Conservation (phyloP, 2,888 invertebrate species). For the Eustalomyia histrio region DNA sequence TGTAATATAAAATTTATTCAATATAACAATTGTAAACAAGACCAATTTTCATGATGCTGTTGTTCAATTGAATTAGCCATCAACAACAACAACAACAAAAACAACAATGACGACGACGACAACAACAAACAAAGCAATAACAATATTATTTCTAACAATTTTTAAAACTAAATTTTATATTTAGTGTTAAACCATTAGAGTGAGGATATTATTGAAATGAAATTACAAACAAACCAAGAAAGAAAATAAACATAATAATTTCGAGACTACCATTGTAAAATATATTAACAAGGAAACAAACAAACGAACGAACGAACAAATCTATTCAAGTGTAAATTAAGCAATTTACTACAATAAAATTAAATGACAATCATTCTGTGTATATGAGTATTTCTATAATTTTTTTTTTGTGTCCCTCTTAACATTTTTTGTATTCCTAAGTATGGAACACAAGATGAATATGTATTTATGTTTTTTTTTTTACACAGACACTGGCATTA, state of each 20-base stretch:
- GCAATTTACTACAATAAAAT: constrained; percentile 58
- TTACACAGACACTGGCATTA: neutral
- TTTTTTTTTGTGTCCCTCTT: neutral
- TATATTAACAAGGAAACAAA: constrained; percentile 25
- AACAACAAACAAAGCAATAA: neutral
- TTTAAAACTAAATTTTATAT: constrained; percentile 2
- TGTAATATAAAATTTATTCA: too few relatives aligned
- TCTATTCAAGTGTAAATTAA: constrained; percentile 53
- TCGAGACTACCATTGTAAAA: neutral
- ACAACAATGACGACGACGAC: neutral
- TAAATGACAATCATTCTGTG: constrained; percentile 35
- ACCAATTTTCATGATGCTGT: neutral
- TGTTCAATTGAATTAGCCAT: constrained; percentile 4
- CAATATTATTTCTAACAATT: neutral
- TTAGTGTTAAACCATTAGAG: constrained; percentile 1
- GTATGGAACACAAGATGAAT: neutral
- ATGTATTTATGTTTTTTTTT: neutral
- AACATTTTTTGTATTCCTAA: neutral
- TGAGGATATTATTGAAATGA: neutral
- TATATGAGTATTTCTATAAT: neutral
- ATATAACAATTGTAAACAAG: neutral
- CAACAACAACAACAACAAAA: neutral
- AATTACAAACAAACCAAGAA: constrained; percentile 1
- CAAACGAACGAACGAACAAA: constrained; percentile 41
- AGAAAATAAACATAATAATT: neutral